phyloP scores from a whole-genome alignment of 2,888 invertebrate genomes.

The Epistrophe grossulariae region DNA sequence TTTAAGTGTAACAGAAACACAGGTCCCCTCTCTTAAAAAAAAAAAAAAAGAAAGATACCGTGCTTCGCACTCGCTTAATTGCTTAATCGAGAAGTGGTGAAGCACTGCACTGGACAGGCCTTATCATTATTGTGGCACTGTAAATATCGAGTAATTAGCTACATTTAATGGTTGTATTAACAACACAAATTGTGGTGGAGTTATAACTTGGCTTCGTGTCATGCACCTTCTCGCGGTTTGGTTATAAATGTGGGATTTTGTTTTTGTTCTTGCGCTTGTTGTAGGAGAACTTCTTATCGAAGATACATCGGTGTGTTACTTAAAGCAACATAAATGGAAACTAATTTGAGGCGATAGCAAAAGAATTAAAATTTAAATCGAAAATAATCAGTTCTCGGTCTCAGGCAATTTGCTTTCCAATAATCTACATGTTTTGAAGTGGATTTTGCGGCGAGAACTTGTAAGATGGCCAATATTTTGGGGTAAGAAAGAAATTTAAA shows the following conservation, averaged over 20 bases:
- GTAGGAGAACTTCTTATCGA: constrained; percentile 34
- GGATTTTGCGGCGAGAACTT: neutral
- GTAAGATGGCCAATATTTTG: neutral
- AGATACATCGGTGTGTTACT: constrained; percentile 53
- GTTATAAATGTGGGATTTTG: neutral
- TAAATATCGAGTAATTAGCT: constrained; percentile 75
- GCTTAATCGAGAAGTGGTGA: constrained; percentile 64
- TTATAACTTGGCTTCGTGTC: constrained; percentile 51
- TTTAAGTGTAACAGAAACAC: constrained; percentile 46
- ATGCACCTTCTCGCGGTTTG: constrained; percentile 5
- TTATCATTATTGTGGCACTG: constrained; percentile 67
- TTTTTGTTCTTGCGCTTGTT: neutral
- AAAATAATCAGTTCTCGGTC: constrained; percentile 33
- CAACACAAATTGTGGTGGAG: constrained; percentile 45
- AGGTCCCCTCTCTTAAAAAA: neutral
- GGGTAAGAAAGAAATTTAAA: neutral
- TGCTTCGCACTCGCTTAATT: constrained; percentile 69
- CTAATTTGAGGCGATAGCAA: constrained; percentile 64
- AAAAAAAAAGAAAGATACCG: constrained; percentile 23
- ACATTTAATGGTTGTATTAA: constrained; percentile 69
- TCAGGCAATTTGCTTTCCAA: constrained; percentile 18
- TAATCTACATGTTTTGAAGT: constrained; percentile 10
- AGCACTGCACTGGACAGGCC: constrained; percentile 51
- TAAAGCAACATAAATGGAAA: constrained; percentile 53
- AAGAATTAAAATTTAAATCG: constrained; percentile 53